phyloP scores from a whole-genome alignment of 2,888 invertebrate genomes.

The Eledone cirrhosa region DNA sequence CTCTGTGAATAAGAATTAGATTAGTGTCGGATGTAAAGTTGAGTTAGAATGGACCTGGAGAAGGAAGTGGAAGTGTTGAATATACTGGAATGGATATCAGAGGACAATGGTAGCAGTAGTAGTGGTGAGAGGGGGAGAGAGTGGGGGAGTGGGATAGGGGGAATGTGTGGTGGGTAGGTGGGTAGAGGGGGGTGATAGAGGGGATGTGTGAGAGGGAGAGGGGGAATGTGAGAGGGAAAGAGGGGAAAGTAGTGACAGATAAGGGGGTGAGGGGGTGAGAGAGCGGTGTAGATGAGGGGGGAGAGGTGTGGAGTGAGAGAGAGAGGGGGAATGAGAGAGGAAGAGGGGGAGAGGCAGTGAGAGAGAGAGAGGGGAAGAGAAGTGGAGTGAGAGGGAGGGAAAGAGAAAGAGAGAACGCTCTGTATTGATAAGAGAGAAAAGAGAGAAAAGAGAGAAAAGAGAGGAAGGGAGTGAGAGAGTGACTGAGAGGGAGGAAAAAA shows the following conservation, averaged over 20 bases:
- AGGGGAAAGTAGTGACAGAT: no score
- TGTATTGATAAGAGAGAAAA: background rate
- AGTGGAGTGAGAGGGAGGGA: background rate
- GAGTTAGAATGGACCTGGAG: no score
- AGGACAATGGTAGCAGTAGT: background rate
- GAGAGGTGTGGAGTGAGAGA: background rate
- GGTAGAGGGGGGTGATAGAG: background rate
- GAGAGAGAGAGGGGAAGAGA: background rate
- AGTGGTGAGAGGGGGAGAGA: background rate
- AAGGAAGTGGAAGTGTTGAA: no score
- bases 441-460: no score
- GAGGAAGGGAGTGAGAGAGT: no score
- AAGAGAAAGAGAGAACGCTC: background rate
- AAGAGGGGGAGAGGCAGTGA: background rate
- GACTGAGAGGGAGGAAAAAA: no score
- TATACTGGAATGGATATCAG: no score
- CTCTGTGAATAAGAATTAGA: no score
- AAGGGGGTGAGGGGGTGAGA: no score
- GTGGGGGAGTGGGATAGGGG: background rate
- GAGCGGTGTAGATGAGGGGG: background rate
- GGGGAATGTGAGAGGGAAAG: background rate
- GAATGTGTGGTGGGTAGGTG: background rate
- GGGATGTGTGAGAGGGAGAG: background rate
- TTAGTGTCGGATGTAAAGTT: no score
- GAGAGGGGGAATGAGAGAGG: background rate